Evolutionary conservation across 2,888 invertebrate species (phyloP), one percentile per base, ranked within the genome.

Genomic region (Abrostola triplasia): DNA sequence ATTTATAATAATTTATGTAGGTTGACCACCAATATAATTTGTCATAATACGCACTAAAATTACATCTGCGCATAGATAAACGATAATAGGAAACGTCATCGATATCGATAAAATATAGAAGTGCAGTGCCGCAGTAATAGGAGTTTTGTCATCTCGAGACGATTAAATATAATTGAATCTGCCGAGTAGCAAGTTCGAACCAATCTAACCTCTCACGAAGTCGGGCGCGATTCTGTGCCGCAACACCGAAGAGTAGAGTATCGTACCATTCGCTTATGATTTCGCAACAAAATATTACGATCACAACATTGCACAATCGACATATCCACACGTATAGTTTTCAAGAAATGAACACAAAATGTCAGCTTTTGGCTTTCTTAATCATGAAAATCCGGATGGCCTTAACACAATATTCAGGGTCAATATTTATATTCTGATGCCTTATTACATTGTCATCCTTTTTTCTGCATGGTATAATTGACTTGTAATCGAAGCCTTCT

Each of bases 131-230:
- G 72, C 65, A 79, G 77, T 80, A 82, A 85, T 86, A 70, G 73
- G 74, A 81, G 85, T 88, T 88, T 90, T 90, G 89, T 90, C 88
- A 88, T 90, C 85, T 81, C 78, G 79, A 76, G 79, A 80, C 86
- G 83, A 88, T 89, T 87, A 87, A 87, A 88, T 83, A 81, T 90
- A 91, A 91, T 90, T 89, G 90, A 91, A 90, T 88, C 83, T 81
- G 79, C 80, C 78, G 81, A 84, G 85, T 80, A 79, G 86, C 85
- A 83, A 81, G 83, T 84, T 87, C 79, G 84, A 83, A 81, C 86
- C 83, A 84, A 86, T 86, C 84, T 88, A 89, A 89, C 87, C 85
- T 88, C 90, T 90, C 90, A 88, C 88, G 89, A 86, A 85, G 77
- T 76, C 68, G 64, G 67, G 80, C 85, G 80, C 83, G 81, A 85